Conservation (phyloP, 2,797 vertebrate genomes). For the Peromyscus nudipes region DNA sequence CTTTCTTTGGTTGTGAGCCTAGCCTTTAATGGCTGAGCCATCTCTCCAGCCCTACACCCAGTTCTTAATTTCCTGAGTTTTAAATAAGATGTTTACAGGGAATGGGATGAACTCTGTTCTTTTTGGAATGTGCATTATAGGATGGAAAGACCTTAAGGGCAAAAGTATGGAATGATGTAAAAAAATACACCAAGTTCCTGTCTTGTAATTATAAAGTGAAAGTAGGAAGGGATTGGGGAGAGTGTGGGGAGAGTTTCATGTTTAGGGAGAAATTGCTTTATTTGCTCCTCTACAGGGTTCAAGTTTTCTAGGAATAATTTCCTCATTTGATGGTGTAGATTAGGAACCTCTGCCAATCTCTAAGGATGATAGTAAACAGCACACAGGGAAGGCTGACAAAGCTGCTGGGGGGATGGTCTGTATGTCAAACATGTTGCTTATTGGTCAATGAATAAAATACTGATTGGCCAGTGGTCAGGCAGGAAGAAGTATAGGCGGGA, state of each 20-base stretch:
- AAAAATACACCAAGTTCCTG: neutral
- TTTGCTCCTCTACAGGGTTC: neutral
- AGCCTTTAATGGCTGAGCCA: no score
- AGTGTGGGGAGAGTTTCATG: neutral
- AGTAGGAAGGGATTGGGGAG: neutral
- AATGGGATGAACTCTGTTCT: neutral
- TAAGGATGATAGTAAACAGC: neutral
- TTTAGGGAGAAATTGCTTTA: conserved; percentile 40
- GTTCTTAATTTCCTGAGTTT: neutral
- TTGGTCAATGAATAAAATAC: no score
- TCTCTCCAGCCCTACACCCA: neutral
- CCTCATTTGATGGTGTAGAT: neutral
- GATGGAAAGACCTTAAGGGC: neutral
- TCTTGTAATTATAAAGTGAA: neutral
- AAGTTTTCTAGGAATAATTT: conserved; percentile 31
- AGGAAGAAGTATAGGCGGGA: no score
- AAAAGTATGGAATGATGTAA: neutral
- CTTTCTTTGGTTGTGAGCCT: neutral
- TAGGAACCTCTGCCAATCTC: neutral
- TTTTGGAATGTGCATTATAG: neutral
- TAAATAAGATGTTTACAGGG: conserved; percentile 23
- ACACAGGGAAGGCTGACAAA: neutral
- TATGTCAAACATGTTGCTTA: no score
- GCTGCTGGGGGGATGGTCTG: no score
- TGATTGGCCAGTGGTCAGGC: no score